Percentiles rank a stretch among this genome's conserved stretches.
Conservation (phyloP, 2,797 vertebrate species). For the Gymnoscopelus braueri region DNA sequence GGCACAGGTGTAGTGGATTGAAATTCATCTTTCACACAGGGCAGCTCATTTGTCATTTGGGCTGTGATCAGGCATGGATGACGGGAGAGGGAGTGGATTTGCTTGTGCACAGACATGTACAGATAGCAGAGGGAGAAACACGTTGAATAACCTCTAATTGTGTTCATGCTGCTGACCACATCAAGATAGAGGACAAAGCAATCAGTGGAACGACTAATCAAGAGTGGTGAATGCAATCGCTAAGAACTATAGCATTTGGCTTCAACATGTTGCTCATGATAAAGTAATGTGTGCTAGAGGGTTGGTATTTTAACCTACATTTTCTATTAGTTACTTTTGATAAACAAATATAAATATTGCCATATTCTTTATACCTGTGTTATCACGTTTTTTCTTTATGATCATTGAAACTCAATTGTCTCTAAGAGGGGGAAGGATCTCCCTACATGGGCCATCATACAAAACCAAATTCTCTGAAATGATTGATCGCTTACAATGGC, state of each 20-base stretch:
- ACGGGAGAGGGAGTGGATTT: constrained; percentile 65
- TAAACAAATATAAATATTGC: no score
- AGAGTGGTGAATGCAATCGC: constrained; percentile 50
- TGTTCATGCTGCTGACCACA: constrained; percentile 60
- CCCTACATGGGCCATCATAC: not conserved
- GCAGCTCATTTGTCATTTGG: constrained; percentile 84
- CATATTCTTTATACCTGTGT: no score
- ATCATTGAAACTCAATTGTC: no score
- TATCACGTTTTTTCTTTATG: no score
- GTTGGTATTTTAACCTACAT: not conserved
- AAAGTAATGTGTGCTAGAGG: constrained; percentile 8
- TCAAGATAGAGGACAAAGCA: constrained; percentile 64
- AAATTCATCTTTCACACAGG: constrained; percentile 83
- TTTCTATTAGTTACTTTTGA: no score
- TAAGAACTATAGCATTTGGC: constrained; percentile 51
- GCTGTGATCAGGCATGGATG: constrained; percentile 77
- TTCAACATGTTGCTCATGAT: constrained; percentile 18
- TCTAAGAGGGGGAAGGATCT: not conserved
- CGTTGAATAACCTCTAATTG: constrained; percentile 67
- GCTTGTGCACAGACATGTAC: constrained; percentile 57
- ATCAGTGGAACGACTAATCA: constrained; percentile 62
- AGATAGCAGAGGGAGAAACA: constrained; percentile 57
- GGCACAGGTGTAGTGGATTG: constrained; percentile 86
- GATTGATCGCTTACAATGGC: not conserved
- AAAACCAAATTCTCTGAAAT: not conserved